Evolutionary conservation across 2,113 vertebrate species (phyloP), one percentile per base, ranked within the genome.

Genomic region (Tamias sibiricus): DNA sequence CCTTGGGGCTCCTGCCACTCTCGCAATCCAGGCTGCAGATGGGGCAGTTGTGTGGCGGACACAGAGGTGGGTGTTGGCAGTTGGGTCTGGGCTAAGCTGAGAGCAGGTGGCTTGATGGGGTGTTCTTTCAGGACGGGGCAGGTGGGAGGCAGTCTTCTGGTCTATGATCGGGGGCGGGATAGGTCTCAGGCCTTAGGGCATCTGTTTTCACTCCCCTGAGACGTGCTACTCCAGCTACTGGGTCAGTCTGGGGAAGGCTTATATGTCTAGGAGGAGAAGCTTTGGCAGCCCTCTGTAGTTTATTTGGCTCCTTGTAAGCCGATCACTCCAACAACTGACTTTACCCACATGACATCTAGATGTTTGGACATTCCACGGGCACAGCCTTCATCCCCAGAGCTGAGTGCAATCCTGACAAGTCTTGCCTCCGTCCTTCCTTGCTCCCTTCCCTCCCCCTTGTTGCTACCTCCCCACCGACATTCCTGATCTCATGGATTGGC

Each of bases 61-160:
- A 4, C 35, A 19, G 35, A 12, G 37, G 11, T 22, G 9, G 4
- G 0, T 30, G 9, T 20, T 9, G n/a, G 66, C 10, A 30, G 8
- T 22, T 79, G n/a, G n/a, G 8, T n/a, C 42, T 35, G 59, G n/a
- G n/a, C n/a, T 79, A 9, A 44, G 16, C 22, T 47, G 89, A 30
- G 14, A 66, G n/a, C 35, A 76, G 26, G 66, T 57, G 75, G 66
- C 90, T 89, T 42, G 30, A 35, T 47, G 52, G 20, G 35, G 32
- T 17, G 0, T 47, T 54, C 12, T 69, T 84, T 94, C 35, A 11
- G 37, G 35, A 54, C 72, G 59, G 42, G 83, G n/a, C n/a, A n/a
- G 26, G 26, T 8, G 7, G 71, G 49, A 81, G 26, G 20, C 8
- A 9, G 69, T 72, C 37, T 77, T 72, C 44, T 47, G 64, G 20